Evolutionary conservation across 2,888 invertebrate species (phyloP), one percentile per base, ranked within the genome.

Genomic region (Notocelia uddmanniana): DNA sequence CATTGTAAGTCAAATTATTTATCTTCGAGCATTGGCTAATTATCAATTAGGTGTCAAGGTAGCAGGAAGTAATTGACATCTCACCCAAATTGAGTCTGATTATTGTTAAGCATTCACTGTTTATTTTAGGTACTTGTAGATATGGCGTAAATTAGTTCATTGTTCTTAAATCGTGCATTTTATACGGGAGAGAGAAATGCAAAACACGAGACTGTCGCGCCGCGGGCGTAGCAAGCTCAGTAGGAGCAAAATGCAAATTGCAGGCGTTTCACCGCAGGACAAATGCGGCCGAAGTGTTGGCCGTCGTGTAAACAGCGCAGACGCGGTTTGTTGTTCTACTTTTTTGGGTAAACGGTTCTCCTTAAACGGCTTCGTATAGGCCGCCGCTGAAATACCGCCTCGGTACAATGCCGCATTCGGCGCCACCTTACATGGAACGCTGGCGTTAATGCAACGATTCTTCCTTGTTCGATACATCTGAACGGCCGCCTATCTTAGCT

Each of bases 321-420:
- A 84, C 88, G 85, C 84, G 88, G 89, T 88, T 89, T 86, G 90
- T 87, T 89, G 92, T 90, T 90, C 90, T 90, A 92, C 93, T 93
- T 93, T 93, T 93, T 93, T 93, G 92, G 93, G 86, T 91, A 89
- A 92, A 89, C 87, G 87, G 85, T 87, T 82, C 80, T 81, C 92
- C 93, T 82, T 92, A 93, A 88, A 90, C 86, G 92, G 93, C 74
- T 78, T 76, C 82, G 86, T 84, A 92, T 87, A 92, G 90, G 89
- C 82, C 79, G 89, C 91, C 91, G 91, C 90, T 84, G 85, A 88
- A 88, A 90, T 91, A 87, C 91, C 87, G 80, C 85, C 78, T 81
- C 85, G 81, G 85, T 85, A 92, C 91, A 92, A 92, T 91, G 88
- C 86, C 85, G 88, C 89, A 89, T 86, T 88, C 83, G 78, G 79